Evolutionary conservation across 2,888 invertebrate genomes (phyloP).

Genomic region (Thumatha senex): DNA sequence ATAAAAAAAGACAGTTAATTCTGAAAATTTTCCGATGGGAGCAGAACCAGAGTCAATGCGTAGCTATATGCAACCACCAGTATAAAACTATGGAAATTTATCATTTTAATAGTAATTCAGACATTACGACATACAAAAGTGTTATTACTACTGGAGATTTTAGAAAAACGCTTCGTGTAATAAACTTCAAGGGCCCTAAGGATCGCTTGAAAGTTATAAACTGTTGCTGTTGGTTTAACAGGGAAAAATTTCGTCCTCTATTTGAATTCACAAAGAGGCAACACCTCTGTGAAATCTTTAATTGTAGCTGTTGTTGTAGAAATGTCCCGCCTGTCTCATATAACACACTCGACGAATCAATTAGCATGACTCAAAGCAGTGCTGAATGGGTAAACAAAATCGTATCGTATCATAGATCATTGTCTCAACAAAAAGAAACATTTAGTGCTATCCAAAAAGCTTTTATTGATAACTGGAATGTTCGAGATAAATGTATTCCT

Average conservation of each 20-base stretch:
- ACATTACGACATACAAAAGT: slow-evolving; percentile 17
- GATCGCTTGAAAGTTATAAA: not conserved
- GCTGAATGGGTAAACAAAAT: not conserved
- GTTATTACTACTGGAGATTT: not conserved
- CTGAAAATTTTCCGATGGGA: not conserved
- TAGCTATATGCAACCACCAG: slow-evolving; percentile 14
- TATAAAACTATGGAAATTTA: slow-evolving; percentile 15
- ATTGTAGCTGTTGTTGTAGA: slow-evolving; percentile 41
- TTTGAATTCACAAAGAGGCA: slow-evolving; percentile 24
- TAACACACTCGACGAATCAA: not conserved
- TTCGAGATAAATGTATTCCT: not conserved
- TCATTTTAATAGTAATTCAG: not conserved
- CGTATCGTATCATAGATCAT: not conserved
- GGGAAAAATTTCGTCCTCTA: slow-evolving; percentile 18
- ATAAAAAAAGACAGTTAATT: not conserved
- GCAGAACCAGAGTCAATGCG: not conserved
- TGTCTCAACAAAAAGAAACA: not conserved
- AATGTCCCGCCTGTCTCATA: not conserved
- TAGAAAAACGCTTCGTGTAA: too few species aligned
- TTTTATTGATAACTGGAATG: not conserved
- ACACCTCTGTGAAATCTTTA: slow-evolving; percentile 28
- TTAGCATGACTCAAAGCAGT: not conserved
- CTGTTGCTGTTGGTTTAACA: slow-evolving; percentile 47
- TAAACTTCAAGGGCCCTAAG: not conserved
- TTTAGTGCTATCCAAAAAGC: slow-evolving; percentile 1